Conservation (phyloP, 2,113 vertebrate genomes). For the Choloepus hoffmanni region DNA sequence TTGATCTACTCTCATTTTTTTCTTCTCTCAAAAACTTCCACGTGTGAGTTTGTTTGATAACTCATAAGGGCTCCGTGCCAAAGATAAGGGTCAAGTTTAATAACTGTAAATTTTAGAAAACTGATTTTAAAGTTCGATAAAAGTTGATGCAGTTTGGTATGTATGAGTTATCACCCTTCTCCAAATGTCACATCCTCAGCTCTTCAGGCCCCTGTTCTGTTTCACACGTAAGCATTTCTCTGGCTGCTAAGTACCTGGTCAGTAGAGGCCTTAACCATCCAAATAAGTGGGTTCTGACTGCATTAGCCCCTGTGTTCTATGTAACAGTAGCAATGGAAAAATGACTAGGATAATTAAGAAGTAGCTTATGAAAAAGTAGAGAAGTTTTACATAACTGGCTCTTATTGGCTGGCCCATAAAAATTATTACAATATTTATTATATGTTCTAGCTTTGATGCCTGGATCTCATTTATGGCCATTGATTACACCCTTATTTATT, state of each 20-base stretch:
- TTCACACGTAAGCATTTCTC: not conserved
- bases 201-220: conserved; percentile 14
- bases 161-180: conserved; percentile 55
- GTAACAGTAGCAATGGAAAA: not conserved
- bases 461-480: not conserved
- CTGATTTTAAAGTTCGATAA: conserved; percentile 81
- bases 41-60: conserved; percentile 30
- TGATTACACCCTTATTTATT: not conserved
- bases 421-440: not conserved
- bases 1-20: conserved; percentile 45
- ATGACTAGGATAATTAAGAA: not conserved
- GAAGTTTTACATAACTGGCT: not conserved
- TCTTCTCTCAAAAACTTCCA: conserved; percentile 49
- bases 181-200: conserved; percentile 18
- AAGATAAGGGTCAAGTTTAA: conserved; percentile 72
- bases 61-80: not conserved
- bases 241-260: not conserved
- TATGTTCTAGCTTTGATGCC: not conserved
- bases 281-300: not conserved
- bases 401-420: not conserved
- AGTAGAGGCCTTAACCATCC: not conserved
- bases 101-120: conserved; percentile 63
- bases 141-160: conserved; percentile 48
- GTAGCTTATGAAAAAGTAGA: conserved; percentile 8
- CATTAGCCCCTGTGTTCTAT: not conserved